phyloP scores from a whole-genome alignment of 2,113 vertebrate genomes.

The Typhlomys cinereus region DNA sequence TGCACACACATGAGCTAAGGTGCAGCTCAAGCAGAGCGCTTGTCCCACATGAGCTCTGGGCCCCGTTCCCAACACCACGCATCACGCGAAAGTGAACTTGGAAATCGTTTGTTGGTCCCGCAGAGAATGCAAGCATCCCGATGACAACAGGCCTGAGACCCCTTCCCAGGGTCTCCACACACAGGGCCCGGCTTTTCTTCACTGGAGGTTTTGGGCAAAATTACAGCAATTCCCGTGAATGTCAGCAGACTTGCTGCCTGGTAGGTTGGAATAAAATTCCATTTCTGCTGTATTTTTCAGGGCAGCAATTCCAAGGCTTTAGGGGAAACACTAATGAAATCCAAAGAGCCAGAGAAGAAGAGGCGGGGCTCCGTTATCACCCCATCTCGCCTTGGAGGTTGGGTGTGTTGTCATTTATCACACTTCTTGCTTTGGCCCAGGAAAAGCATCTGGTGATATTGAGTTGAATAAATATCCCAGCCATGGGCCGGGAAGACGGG shows the following conservation, averaged over 20 bases:
- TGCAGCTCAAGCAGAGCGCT: background rate
- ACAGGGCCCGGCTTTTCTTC: constrained; percentile 5
- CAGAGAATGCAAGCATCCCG: background rate
- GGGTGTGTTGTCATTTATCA: constrained; percentile 44
- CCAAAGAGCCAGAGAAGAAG: constrained; percentile 27
- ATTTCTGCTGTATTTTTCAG: constrained; percentile 44
- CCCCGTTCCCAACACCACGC: background rate
- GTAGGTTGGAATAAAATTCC: constrained; percentile 37
- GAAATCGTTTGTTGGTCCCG: background rate
- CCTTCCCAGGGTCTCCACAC: background rate
- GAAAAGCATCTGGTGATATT: background rate
- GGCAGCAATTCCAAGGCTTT: background rate
- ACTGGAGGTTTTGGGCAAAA: constrained; percentile 22
- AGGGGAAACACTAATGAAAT: constrained; percentile 30
- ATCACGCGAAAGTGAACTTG: background rate
- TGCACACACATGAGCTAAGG: too few relatives aligned
- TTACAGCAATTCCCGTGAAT: constrained; percentile 48
- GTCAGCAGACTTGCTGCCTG: background rate
- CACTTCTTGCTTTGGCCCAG: background rate
- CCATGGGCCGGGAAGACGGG: background rate
- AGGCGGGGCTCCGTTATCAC: background rate
- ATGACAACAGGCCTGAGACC: background rate
- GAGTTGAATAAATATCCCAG: constrained; percentile 47
- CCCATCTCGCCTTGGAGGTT: background rate
- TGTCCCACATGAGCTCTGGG: background rate